Evolutionary conservation across 1,140 invertebrate species (phyloP).

Genomic region (Papilio aristodemus): DNA sequence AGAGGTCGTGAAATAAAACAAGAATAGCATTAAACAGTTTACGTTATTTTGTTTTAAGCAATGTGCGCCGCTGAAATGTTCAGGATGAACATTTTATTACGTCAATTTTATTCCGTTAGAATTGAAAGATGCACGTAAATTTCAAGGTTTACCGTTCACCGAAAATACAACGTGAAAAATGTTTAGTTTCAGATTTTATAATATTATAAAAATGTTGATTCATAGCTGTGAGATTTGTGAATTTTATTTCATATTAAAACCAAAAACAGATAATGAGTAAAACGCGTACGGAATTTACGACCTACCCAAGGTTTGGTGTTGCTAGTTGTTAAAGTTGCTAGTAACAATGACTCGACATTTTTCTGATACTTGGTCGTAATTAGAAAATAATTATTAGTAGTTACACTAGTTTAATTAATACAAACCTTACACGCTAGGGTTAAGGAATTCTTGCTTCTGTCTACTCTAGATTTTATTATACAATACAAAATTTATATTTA

Average conservation of each 20-base stretch:
- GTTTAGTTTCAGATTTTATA: slow-evolving; percentile 10
- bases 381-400: neutral
- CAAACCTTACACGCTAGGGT: too few species aligned
- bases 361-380: neutral
- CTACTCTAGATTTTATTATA: too few species aligned
- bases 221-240: neutral
- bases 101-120: slow-evolving; percentile 15
- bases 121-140: slow-evolving; percentile 4
- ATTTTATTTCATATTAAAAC: neutral
- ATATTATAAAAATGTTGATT: slow-evolving; percentile 14
- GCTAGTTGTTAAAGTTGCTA: neutral
- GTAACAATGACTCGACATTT: neutral
- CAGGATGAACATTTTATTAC: slow-evolving; percentile 22
- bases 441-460: too few species aligned
- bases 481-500: too few species aligned
- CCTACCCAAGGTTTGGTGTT: neutral
- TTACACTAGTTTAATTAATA: too few species aligned
- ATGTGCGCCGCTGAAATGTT: slow-evolving; percentile 13
- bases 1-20: slow-evolving; percentile 10
- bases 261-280: neutral
- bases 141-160: slow-evolving; percentile 6
- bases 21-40: slow-evolving; percentile 5
- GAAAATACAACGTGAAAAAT: slow-evolving; percentile 7
- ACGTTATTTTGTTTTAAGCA: slow-evolving; percentile 28
- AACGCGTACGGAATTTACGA: neutral